Conservation (phyloP, 2,888 invertebrate genomes). For the Amblyjoppa fuscipennis region DNA sequence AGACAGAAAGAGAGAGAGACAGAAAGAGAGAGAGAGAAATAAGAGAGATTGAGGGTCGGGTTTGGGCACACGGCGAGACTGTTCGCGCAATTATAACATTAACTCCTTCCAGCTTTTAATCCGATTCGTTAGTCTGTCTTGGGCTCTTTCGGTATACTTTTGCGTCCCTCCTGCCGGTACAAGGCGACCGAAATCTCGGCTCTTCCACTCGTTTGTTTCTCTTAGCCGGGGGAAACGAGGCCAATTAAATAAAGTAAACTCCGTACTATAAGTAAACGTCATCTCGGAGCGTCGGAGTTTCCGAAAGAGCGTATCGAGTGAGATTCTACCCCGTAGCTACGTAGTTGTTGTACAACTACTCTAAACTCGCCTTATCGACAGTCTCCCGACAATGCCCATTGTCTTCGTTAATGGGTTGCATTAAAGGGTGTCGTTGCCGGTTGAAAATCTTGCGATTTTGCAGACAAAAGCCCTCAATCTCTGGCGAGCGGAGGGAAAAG, state of each 20-base stretch:
- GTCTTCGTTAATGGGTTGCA: constrained; percentile 71
- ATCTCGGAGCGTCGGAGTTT: constrained; percentile 47
- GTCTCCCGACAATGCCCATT: constrained; percentile 69
- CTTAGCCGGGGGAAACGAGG: constrained; percentile 62
- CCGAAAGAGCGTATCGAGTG: constrained; percentile 59
- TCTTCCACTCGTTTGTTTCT: constrained; percentile 19
- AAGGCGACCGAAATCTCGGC: constrained; percentile 30
- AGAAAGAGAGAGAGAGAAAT: constrained; percentile 3
- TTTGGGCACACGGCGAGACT: constrained; percentile 41
- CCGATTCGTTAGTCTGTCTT: constrained; percentile 71
- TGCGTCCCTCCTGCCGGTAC: constrained; percentile 23
- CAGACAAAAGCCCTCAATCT: constrained; percentile 57
- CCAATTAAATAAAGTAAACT: constrained; percentile 73
- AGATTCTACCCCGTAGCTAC: constrained; percentile 21
- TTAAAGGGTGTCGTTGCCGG: constrained; percentile 64
- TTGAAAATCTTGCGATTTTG: constrained; percentile 65
- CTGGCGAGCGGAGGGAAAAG: constrained; percentile 14
- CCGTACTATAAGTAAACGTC: constrained; percentile 59
- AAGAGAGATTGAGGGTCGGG: constrained; percentile 28
- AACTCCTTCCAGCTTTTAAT: constrained; percentile 72
- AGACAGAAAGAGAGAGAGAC: neutral
- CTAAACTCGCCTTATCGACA: constrained; percentile 50
- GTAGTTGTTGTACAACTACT: constrained; percentile 39
- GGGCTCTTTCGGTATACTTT: constrained; percentile 55
- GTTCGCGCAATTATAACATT: constrained; percentile 70